Evolutionary conservation across 2,888 invertebrate species (phyloP), one percentile per base, ranked within the genome.

Genomic region (Toxonevra muliebris): DNA sequence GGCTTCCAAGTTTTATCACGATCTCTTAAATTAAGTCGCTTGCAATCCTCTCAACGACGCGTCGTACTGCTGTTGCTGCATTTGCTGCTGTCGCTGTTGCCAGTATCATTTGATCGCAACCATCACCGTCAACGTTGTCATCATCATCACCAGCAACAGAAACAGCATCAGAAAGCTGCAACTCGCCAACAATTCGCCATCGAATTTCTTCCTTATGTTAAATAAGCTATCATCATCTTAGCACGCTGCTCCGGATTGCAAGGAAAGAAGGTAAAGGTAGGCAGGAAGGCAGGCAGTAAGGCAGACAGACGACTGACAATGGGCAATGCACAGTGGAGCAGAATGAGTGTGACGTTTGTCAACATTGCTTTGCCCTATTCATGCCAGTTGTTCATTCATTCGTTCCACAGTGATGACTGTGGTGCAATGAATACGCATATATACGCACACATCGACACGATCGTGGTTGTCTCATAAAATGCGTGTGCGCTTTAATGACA

Each of bases 1-100:
- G 82, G 82, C 83, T 82, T 82, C 82, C 82, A 82, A 83, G 76
- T 82, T 82, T 82, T 83, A 82, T 82, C 82, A 82, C 82, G 82
- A 82, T 82, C 82, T 82, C 81, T 79, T 82, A 82, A 82, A 82
- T 82, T 83, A 75, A 75, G 74, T 71, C 72, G 75, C 75, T 71
- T 70, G 58, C 58, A 50, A 65, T 52, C 53, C 57, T 65, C 65
- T 53, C 30, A 13, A 52, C 13, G 43, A 19, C 20, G 40, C 48
- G 60, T n/a, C 30, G 60, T 41, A 17, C 13, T 20, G 60, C 10
- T 40, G n/a, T 40, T 13, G 30, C n/a, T 43, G 42, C 2, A 67
- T 42, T 57, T 53, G 61, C 61, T 59, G 65, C 65, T 65, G 59
- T 64, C 11, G 20, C 42, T 19, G 17, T 19, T 20, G 17, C 50